phyloP scores from a whole-genome alignment of 2,888 invertebrate genomes.

The Lysandra bellargus region DNA sequence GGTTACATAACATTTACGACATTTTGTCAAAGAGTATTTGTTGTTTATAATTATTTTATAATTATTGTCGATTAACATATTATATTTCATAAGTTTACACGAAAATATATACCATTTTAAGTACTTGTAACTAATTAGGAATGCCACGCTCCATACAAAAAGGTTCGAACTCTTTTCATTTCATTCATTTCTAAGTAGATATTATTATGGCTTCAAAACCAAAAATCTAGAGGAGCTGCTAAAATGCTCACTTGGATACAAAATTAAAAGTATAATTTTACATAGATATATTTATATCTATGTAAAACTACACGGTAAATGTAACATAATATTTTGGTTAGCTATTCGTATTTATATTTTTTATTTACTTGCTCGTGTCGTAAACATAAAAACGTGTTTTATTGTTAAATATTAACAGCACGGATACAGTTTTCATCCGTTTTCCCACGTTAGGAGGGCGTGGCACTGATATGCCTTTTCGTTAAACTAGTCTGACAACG shows the following conservation, averaged over 20 bases:
- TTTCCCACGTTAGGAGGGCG: slow-evolving; percentile 9
- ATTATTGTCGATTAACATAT: no score
- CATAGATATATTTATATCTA: not conserved
- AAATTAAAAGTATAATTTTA: not conserved
- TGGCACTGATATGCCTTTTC: slow-evolving; percentile 11
- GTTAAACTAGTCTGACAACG: not conserved
- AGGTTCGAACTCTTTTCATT: no score
- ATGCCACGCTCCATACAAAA: no score
- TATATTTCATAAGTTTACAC: no score
- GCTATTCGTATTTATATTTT: not conserved
- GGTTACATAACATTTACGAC: no score
- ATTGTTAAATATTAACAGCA: not conserved
- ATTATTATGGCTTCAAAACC: not conserved
- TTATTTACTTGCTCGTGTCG: not conserved
- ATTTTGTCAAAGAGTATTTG: no score
- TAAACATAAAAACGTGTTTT: slow-evolving; percentile 3
- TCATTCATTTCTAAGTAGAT: not conserved
- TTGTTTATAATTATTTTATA: no score
- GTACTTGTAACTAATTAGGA: no score
- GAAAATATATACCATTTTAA: no score
- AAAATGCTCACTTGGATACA: not conserved
- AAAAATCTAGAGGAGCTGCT: no score
- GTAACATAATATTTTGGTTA: slow-evolving; percentile 1
- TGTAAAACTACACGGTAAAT: not conserved
- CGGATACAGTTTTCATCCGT: slow-evolving; percentile 16